phyloP scores from a whole-genome alignment of 2,888 invertebrate genomes.

The Eudasyphora cyanicolor region DNA sequence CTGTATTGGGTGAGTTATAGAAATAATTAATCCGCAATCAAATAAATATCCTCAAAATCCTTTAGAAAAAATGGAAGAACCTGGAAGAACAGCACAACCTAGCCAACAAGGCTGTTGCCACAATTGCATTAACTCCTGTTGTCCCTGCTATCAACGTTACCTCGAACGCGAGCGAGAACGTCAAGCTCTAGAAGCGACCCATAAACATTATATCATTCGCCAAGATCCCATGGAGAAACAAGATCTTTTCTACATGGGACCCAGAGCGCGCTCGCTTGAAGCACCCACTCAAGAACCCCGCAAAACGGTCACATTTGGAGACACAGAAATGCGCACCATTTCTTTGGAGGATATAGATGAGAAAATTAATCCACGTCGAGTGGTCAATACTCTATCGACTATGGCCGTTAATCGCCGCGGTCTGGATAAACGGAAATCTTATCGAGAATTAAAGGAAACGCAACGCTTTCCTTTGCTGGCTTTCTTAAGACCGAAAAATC shows the following conservation, averaged over 20 bases:
- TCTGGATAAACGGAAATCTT: not conserved
- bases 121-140: not conserved
- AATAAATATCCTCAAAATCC: not conserved
- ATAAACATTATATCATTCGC: conserved; percentile 68
- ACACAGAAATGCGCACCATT: conserved; percentile 44
- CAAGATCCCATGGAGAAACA: conserved; percentile 84
- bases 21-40: not conserved
- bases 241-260: conserved; percentile 84
- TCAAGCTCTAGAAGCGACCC: not conserved
- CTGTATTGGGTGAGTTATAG: conserved; percentile 31
- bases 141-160: conserved; percentile 3
- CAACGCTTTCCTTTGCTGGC: conserved; percentile 12
- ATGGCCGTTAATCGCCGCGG: conserved; percentile 30
- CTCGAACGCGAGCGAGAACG: not conserved
- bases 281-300: not conserved
- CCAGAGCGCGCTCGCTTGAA: conserved; percentile 63
- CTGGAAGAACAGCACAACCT: too few relatives aligned
- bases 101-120: not conserved
- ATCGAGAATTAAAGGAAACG: conserved; percentile 26
- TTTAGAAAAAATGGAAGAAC: conserved; percentile 24
- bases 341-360: conserved; percentile 56
- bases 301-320: not conserved
- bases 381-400: conserved; percentile 62
- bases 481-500: conserved; percentile 55
- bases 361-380: not conserved